A percentile compares a stretch with the other conserved stretches of the same genome.
These are phyloP conservation scores for Lamellibrachia columna DNA, from an alignment of 2,888 invertebrate species.

Conservation along the genomic window DNA sequence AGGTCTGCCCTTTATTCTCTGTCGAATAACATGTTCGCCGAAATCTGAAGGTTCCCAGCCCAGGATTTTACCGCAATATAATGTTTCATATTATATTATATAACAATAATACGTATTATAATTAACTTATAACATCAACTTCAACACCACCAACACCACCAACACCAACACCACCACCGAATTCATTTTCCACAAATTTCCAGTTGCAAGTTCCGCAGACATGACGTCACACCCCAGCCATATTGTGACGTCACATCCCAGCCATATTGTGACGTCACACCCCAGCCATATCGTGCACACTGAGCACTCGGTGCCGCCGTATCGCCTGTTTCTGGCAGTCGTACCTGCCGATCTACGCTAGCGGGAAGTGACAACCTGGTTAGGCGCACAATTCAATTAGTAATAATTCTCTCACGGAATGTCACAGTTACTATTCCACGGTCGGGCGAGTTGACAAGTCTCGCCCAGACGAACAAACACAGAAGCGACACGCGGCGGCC, in stretches of 20 bases:
- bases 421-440: slow-evolving; percentile 16
- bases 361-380: not conserved
- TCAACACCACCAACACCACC: too few relatives aligned
- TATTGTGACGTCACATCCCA: not conserved
- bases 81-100: too few relatives aligned
- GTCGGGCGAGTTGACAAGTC: not conserved
- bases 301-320: not conserved
- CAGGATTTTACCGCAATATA: too few relatives aligned
- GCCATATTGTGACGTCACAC: not conserved
- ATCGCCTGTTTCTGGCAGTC: not conserved
- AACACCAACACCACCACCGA: too few relatives aligned
- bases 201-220: too few relatives aligned
- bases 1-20: not conserved
- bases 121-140: too few relatives aligned
- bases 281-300: not conserved
- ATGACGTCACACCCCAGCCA: too few relatives aligned
- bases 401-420: slow-evolving; percentile 9
- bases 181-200: too few relatives aligned
- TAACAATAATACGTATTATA: too few relatives aligned
- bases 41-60: not conserved
- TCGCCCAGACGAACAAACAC: slow-evolving; percentile 21
- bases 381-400: slow-evolving; percentile 7
- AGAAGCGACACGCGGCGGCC: slow-evolving; percentile 19
- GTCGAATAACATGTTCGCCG: not conserved
- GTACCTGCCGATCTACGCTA: not conserved